Percentiles rank a stretch among this genome's conserved stretches.
Evolutionary conservation across 2,888 invertebrate genomes (phyloP).

Genomic region (Hylaea fasciaria): DNA sequence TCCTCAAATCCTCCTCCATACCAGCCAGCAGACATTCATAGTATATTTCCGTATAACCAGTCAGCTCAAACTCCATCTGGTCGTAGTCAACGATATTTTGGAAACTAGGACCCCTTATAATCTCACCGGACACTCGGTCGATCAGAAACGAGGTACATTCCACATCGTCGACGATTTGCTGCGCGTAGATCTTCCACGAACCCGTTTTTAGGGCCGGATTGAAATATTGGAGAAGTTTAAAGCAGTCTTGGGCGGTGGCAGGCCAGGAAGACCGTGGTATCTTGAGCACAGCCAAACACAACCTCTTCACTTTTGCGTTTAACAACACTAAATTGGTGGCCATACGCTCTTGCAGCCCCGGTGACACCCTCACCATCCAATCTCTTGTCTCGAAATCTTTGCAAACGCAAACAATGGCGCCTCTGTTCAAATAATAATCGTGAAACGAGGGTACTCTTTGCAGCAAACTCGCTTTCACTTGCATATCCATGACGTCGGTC

Average conservation of each 20-base stretch:
- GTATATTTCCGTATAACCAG: slow-evolving; percentile 73
- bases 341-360: slow-evolving; percentile 77
- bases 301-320: slow-evolving; percentile 67
- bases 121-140: slow-evolving; percentile 72
- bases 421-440: slow-evolving; percentile 75
- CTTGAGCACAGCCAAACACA: slow-evolving; percentile 71
- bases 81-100: slow-evolving; percentile 75
- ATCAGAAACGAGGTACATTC: slow-evolving; percentile 71
- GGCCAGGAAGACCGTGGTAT: slow-evolving; percentile 70
- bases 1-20: slow-evolving; percentile 66
- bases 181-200: slow-evolving; percentile 71
- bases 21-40: slow-evolving; percentile 67
- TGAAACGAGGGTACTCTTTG: slow-evolving; percentile 66
- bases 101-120: slow-evolving; percentile 70
- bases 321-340: slow-evolving; percentile 63
- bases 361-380: slow-evolving; percentile 72
- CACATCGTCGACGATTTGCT: slow-evolving; percentile 58
- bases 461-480: slow-evolving; percentile 67
- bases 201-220: slow-evolving; percentile 70
- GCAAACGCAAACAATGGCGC: slow-evolving; percentile 75
- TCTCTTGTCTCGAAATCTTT: slow-evolving; percentile 70
- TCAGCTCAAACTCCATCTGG: slow-evolving; percentile 76
- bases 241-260: slow-evolving; percentile 67
- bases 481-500: slow-evolving; percentile 71
- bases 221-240: slow-evolving; percentile 76